A percentile compares a stretch with the other conserved stretches of the same genome.
Conservation (phyloP, 1,140 invertebrate species). For the Steinernema khuongi region DNA sequence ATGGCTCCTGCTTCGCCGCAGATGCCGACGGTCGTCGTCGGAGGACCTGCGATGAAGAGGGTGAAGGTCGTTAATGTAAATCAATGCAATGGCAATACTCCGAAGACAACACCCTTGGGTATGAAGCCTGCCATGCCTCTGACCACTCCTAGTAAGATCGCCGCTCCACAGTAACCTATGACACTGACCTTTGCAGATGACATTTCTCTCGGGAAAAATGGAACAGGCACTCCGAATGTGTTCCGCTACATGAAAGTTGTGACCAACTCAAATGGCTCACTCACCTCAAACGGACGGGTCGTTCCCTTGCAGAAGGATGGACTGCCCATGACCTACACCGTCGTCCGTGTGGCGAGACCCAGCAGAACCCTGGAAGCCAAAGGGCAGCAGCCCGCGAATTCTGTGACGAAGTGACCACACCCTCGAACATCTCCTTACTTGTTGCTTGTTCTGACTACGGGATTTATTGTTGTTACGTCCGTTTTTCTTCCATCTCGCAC, state of each 20-base stretch:
- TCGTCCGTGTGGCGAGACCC: not conserved
- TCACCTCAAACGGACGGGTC: not conserved
- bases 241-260: not conserved
- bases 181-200: not conserved
- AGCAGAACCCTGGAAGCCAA: not conserved
- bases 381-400: not conserved
- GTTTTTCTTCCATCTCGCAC: constrained; percentile 16
- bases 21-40: not conserved
- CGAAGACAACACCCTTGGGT: not conserved
- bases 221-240: not conserved
- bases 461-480: constrained; percentile 15
- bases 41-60: not conserved
- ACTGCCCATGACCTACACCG: not conserved
- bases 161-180: not conserved
- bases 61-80: not conserved
- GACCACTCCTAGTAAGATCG: not conserved
- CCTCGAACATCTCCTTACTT: not conserved
- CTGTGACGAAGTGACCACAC: not conserved
- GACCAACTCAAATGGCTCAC: not conserved
- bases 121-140: not conserved
- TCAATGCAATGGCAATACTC: too few relatives aligned
- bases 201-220: not conserved
- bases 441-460: not conserved
- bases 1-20: not conserved
- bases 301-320: too few relatives aligned